Conservation (phyloP, 2,113 vertebrate species). For the Jaculus jaculus region DNA sequence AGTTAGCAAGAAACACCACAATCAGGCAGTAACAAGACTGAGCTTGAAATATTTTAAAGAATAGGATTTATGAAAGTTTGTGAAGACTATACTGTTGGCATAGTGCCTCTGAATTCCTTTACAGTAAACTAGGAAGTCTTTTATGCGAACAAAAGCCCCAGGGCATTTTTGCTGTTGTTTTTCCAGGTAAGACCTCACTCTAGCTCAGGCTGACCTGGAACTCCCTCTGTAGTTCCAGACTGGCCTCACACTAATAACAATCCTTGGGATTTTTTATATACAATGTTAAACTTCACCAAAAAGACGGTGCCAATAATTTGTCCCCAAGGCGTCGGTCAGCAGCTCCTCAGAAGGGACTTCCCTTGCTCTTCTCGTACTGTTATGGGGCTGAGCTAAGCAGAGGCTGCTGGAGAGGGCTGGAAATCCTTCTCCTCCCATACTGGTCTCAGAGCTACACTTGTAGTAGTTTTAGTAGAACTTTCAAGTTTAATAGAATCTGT, state of each 20-base stretch:
- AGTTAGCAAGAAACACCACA: neutral
- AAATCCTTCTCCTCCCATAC: neutral
- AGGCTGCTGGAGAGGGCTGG: neutral
- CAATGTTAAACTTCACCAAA: neutral
- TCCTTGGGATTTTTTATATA: neutral
- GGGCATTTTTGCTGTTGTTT: neutral
- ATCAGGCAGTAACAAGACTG: neutral
- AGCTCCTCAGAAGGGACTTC: accelerated
- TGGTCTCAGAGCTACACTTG: neutral
- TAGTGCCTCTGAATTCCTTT: neutral
- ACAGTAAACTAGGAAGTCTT: accelerated
- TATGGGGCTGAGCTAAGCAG: accelerated
- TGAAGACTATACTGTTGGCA: accelerated
- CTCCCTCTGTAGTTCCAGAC: too few relatives aligned
- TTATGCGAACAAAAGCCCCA: neutral
- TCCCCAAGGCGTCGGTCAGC: neutral
- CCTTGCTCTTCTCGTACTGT: too few relatives aligned
- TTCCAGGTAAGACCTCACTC: too few relatives aligned
- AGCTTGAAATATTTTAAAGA: neutral
- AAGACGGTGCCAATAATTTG: neutral
- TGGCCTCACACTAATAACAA: too few relatives aligned
- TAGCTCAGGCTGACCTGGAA: too few relatives aligned
- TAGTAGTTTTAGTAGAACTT: neutral
- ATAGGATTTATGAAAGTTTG: neutral
- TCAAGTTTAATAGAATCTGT: neutral